These are phyloP conservation scores for Scolopax mira DNA, from an alignment of 2,113 vertebrate species.

Conservation along the genomic window DNA sequence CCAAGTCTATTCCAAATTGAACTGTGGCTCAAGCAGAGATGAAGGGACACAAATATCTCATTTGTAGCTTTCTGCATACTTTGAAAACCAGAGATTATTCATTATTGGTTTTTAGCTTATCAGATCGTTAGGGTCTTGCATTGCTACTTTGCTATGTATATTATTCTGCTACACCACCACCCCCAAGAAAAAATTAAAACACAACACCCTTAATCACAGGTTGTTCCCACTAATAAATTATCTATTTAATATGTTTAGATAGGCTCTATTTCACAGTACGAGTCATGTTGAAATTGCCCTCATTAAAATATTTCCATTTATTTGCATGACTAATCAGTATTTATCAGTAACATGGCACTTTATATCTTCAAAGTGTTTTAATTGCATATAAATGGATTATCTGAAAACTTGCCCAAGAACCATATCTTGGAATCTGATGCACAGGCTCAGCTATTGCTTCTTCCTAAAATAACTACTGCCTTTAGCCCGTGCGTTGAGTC, in stretches of 20 bases:
- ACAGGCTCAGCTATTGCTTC: not conserved
- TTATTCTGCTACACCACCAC: not conserved
- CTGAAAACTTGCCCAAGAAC: not conserved
- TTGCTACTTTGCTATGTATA: not conserved
- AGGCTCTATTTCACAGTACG: not conserved
- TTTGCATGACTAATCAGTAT: constrained; percentile 33
- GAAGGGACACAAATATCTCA: not conserved
- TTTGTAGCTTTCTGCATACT: not conserved
- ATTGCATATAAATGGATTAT: not conserved
- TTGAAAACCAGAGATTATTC: not conserved
- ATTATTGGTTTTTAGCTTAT: not conserved
- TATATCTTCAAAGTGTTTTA: constrained; percentile 22
- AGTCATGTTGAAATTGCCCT: constrained; percentile 7
- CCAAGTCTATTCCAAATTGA: not conserved
- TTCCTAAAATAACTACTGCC: not conserved
- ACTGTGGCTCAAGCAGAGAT: not conserved
- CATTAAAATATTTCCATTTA: constrained; percentile 33
- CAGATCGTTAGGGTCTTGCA: not conserved
- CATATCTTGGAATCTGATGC: not conserved
- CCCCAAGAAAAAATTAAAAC: not conserved
- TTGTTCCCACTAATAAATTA: not conserved
- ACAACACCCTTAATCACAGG: not conserved
- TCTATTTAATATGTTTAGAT: not conserved
- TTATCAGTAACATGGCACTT: constrained; percentile 7
- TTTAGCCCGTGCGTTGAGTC: not conserved